Evolutionary conservation across 1,140 invertebrate species (phyloP).

Genomic region (Arctopsyche grandis): DNA sequence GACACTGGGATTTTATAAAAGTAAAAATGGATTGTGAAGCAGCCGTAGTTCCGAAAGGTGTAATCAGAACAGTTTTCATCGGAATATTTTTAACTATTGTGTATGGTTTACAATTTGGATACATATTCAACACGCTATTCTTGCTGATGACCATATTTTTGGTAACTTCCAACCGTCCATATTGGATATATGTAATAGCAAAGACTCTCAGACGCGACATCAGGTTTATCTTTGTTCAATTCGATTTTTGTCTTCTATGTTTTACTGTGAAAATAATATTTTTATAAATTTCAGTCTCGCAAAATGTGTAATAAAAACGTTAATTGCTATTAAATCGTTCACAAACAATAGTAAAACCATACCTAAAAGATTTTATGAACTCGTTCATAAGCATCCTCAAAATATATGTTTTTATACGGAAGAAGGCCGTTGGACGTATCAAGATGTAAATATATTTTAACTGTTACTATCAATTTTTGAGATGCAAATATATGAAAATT

Average conservation of each 20-base stretch:
- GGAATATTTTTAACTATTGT: neutral
- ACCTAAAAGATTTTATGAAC: conserved; percentile 69
- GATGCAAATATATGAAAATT: too few relatives aligned
- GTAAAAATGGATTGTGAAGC: conserved; percentile 1
- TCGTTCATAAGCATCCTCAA: conserved; percentile 68
- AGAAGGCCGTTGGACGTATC: conserved; percentile 77
- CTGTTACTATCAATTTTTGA: too few relatives aligned
- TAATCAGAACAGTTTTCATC: neutral
- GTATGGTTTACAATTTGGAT: neutral
- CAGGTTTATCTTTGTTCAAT: conserved; percentile 18
- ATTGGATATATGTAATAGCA: conserved; percentile 46
- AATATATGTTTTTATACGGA: conserved; percentile 80
- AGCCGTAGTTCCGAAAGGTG: neutral
- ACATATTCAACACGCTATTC: neutral
- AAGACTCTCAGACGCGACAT: conserved; percentile 45
- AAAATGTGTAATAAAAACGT: too few relatives aligned
- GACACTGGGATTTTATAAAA: too few relatives aligned
- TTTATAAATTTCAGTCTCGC: too few relatives aligned
- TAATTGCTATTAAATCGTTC: too few relatives aligned
- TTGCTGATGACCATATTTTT: neutral
- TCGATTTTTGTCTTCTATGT: too few relatives aligned
- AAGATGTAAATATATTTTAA: conserved; percentile 65
- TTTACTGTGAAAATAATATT: too few relatives aligned
- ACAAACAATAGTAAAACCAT: conserved; percentile 67
- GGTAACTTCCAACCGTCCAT: conserved; percentile 39